Evolutionary conservation across 92 coral and sea anemone genomes (phyloP).

Genomic region (Pocillopora grandis): DNA sequence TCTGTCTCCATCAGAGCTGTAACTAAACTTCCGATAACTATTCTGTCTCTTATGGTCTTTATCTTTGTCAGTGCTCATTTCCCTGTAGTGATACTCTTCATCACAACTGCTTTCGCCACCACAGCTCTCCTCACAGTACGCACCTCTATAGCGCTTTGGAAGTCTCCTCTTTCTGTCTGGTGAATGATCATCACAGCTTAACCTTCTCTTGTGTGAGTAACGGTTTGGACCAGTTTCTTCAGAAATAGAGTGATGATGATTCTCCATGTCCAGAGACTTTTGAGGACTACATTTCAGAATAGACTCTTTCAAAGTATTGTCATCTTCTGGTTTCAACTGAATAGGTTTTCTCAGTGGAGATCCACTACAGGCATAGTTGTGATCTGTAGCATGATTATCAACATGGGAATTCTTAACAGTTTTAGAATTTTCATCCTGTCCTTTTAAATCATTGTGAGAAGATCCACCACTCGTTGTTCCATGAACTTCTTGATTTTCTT

Average conservation of each 20-base stretch:
- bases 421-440: not conserved
- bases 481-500: not conserved
- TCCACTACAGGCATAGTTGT: constrained; percentile 38
- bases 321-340: not conserved
- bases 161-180: constrained; percentile 12
- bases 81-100: constrained; percentile 30
- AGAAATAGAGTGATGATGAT: constrained; percentile 23
- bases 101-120: constrained; percentile 33
- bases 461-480: not conserved
- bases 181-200: not conserved
- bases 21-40: not conserved
- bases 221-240: constrained; percentile 14
- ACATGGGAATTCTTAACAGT: not conserved
- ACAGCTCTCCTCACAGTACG: constrained; percentile 28
- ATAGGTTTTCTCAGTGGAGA: constrained; percentile 16
- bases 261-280: constrained; percentile 10
- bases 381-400: constrained; percentile 38
- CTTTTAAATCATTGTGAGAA: not conserved
- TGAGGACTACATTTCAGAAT: not conserved
- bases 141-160: constrained; percentile 37
- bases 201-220: constrained; percentile 3
- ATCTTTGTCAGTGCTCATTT: not conserved
- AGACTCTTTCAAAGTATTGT: too few species aligned
- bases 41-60: not conserved
- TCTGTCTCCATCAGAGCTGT: constrained; percentile 40